Conservation (phyloP, 2,888 invertebrate genomes). For the Erebia aethiops region DNA sequence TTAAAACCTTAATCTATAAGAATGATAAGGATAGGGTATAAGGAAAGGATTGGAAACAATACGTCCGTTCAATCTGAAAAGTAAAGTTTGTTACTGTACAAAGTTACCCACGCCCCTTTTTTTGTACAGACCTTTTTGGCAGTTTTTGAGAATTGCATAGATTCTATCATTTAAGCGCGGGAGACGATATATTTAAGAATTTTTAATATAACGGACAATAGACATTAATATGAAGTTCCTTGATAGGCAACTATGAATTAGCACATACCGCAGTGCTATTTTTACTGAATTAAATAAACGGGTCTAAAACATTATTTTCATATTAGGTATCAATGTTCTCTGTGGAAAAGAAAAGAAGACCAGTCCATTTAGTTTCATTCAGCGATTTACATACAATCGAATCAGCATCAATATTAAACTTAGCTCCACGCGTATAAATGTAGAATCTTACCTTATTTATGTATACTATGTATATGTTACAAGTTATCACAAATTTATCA, state of each 20-base stretch:
- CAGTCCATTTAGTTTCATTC: too few species aligned
- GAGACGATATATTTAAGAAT: background rate
- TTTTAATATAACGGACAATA: background rate
- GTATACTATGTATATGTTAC: too few species aligned
- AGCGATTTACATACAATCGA: too few species aligned
- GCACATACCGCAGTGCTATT: too few species aligned
- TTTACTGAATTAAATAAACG: too few species aligned
- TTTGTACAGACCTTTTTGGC: constrained; percentile 19
- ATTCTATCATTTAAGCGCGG: background rate
- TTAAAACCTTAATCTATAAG: constrained; percentile 39
- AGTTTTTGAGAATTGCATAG: background rate
- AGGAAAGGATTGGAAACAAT: constrained; percentile 48
- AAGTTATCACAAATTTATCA: background rate
- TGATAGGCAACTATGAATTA: too few species aligned
- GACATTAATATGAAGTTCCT: too few species aligned
- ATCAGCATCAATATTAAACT: too few species aligned
- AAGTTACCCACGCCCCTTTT: constrained; percentile 44
- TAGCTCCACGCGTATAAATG: constrained; percentile 2
- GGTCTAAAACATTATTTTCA: too few species aligned
- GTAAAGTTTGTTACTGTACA: constrained; percentile 52
- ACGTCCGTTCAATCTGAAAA: constrained; percentile 66
- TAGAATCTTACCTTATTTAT: too few species aligned
- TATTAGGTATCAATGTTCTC: too few species aligned
- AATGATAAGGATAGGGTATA: constrained; percentile 41
- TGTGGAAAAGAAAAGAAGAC: too few species aligned